Evolutionary conservation across 1,140 invertebrate species (phyloP).

Genomic region (Sitodiplosis mosellana): DNA sequence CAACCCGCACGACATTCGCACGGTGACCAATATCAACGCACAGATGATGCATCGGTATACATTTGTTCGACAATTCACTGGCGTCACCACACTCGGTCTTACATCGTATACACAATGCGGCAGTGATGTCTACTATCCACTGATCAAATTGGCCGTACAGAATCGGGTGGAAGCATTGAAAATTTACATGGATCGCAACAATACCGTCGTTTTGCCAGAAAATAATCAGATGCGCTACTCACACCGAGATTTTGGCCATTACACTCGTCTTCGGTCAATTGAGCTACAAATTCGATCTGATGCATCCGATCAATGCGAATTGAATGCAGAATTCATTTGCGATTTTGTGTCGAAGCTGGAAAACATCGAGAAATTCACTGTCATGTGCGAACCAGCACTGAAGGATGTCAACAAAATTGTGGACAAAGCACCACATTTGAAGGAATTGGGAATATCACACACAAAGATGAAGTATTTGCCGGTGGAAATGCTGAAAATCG

Average conservation of each 20-base stretch:
- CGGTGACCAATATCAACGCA: background rate
- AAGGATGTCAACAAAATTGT: background rate
- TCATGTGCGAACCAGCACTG: background rate
- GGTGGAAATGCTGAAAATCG: background rate
- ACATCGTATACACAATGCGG: background rate
- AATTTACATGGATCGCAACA: background rate
- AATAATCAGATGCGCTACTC: background rate
- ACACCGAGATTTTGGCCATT: background rate
- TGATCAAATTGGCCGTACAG: background rate
- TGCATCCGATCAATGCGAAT: background rate
- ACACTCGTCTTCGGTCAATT: background rate
- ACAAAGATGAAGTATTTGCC: background rate
- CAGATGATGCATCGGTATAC: background rate
- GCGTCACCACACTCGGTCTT: background rate
- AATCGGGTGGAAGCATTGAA: background rate
- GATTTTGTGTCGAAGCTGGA: background rate
- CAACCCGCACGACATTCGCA: background rate
- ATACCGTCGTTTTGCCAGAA: background rate
- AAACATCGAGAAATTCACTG: background rate
- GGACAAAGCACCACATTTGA: background rate
- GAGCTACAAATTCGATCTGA: background rate
- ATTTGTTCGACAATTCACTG: background rate
- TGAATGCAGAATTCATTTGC: background rate
- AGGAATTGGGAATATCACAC: background rate
- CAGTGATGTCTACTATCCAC: background rate